Conservation (phyloP, 2,797 vertebrate genomes). For the Macropus fuliginosus region DNA sequence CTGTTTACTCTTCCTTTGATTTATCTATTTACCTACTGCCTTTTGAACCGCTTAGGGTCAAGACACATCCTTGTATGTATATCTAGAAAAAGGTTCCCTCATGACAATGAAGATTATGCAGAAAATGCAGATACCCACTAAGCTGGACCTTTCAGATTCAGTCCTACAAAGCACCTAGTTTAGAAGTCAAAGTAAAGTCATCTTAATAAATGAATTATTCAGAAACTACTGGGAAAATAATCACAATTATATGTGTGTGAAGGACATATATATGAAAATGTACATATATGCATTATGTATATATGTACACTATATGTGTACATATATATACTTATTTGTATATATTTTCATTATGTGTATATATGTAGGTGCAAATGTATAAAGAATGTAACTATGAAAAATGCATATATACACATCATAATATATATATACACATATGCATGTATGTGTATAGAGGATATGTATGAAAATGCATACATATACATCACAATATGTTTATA, state of each 20-base stretch:
- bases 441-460: not conserved
- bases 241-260: not conserved
- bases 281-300: not conserved
- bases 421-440: no score
- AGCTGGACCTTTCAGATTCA: not conserved
- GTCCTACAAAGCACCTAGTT: not conserved
- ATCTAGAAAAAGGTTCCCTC: conserved; percentile 4
- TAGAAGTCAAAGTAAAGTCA: not conserved
- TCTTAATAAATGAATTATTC: not conserved
- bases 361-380: not conserved
- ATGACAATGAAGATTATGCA: not conserved
- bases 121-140: conserved; percentile 9
- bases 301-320: not conserved
- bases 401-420: not conserved
- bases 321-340: not conserved
- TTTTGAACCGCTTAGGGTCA: not conserved
- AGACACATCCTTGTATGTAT: not conserved
- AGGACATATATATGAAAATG: not conserved
- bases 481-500: no score
- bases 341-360: not conserved
- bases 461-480: not conserved
- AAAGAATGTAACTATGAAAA: not conserved
- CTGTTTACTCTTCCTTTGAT: conserved; percentile 55
- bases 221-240: conserved; percentile 1
- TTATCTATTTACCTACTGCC: conserved; percentile 12